These are phyloP conservation scores for Molossus molossus DNA, from an alignment of 2,797 vertebrate species.

Conservation along the genomic window DNA sequence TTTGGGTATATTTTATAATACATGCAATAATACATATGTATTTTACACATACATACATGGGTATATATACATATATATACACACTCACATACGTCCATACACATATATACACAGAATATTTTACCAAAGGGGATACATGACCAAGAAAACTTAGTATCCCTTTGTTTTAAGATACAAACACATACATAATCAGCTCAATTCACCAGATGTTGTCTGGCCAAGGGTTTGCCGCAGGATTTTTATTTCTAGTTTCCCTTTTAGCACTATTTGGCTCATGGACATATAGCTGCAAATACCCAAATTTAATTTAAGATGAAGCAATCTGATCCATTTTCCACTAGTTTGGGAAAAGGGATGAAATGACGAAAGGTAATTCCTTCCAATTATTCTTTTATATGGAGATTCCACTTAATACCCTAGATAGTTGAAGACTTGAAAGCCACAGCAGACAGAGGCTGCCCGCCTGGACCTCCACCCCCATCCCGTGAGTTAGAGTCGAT, in stretches of 20 bases:
- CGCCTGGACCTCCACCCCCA: background rate
- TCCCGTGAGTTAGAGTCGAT: background rate
- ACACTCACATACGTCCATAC: background rate
- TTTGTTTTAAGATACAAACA: background rate
- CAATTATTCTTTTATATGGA: background rate
- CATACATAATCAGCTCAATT: background rate
- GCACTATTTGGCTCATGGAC: background rate
- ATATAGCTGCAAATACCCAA: background rate
- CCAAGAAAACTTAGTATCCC: background rate
- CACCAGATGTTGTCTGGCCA: background rate
- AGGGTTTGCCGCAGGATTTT: background rate
- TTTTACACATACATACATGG: background rate
- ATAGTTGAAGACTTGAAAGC: background rate
- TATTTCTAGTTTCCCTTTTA: background rate
- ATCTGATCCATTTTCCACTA: background rate
- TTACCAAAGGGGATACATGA: background rate
- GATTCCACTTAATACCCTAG: background rate
- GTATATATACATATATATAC: background rate
- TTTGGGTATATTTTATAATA: constrained; percentile 1
- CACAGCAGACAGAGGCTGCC: background rate
- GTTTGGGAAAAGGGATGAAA: background rate
- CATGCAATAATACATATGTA: background rate
- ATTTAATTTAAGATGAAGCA: background rate
- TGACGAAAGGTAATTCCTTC: background rate
- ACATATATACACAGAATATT: background rate